phyloP scores from a whole-genome alignment of 2,797 vertebrate genomes.

The Crax fasciolata region DNA sequence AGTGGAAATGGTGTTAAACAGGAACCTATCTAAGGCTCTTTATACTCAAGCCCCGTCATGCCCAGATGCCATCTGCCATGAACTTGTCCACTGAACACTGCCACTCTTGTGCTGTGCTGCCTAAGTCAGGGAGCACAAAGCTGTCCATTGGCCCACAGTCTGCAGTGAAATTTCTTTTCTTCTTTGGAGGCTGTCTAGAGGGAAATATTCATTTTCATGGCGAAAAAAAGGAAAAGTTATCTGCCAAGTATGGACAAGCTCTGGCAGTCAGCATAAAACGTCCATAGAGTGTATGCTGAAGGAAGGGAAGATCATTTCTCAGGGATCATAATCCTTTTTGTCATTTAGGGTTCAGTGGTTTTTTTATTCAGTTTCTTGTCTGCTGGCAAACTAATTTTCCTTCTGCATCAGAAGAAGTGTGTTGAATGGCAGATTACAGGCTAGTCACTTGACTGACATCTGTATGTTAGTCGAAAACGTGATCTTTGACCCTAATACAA shows the following conservation, averaged over 20 bases:
- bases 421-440: neutral
- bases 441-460: rapidly evolving
- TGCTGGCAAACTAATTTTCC: neutral
- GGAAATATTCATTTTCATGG: neutral
- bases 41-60: neutral
- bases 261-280: rapidly evolving
- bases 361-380: neutral
- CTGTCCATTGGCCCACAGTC: neutral
- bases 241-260: neutral
- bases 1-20: neutral
- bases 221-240: neutral
- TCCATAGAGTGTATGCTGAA: neutral
- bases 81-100: neutral
- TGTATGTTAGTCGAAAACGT: neutral
- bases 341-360: neutral
- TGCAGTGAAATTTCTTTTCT: neutral
- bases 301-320: neutral
- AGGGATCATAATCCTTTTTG: neutral
- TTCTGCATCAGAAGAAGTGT: neutral
- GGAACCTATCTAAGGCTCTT: neutral
- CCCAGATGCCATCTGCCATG: neutral
- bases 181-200: neutral
- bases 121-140: neutral
- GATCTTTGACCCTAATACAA: constrained; percentile 6
- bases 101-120: rapidly evolving